A percentile compares a stretch with the other conserved stretches of the same genome.
phyloP scores from a whole-genome alignment of 2,888 invertebrate genomes.

The Pyrochroa serraticornis region DNA sequence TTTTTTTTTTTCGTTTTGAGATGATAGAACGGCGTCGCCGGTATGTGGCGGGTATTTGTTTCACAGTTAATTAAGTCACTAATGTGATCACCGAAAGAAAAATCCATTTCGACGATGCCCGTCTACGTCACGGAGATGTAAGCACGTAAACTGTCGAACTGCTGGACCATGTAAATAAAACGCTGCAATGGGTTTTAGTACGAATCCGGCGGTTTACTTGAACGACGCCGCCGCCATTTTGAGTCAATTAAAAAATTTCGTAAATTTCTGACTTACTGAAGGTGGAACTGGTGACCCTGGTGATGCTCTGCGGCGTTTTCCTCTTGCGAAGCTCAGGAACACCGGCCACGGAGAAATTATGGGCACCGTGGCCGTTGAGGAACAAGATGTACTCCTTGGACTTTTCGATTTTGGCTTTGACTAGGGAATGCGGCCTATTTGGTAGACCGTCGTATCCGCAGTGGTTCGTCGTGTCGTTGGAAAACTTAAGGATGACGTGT shows the following conservation, averaged over 20 bases:
- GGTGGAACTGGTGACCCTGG: constrained; percentile 46
- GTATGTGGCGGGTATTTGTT: neutral
- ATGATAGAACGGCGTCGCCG: neutral
- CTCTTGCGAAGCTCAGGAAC: constrained; percentile 58
- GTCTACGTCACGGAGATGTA: constrained; percentile 19
- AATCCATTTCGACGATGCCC: constrained; percentile 7
- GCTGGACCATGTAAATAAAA: constrained; percentile 28
- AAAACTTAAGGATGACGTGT: constrained; percentile 62
- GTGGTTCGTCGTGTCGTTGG: constrained; percentile 52
- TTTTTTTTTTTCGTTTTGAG: constrained; percentile 1
- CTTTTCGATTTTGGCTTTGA: constrained; percentile 63
- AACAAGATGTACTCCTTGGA: constrained; percentile 67
- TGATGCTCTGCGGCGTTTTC: constrained; percentile 42
- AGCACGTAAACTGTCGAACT: constrained; percentile 26
- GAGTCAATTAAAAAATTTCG: neutral
- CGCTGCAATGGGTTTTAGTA: constrained; percentile 17
- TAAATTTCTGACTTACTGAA: constrained; percentile 48
- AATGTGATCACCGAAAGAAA: neutral
- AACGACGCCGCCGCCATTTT: neutral
- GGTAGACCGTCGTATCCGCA: constrained; percentile 43
- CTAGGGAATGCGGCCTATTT: constrained; percentile 53
- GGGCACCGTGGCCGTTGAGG: constrained; percentile 64
- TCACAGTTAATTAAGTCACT: neutral
- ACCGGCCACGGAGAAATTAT: constrained; percentile 64
- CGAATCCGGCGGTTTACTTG: constrained; percentile 14